Evolutionary conservation across 2,888 invertebrate genomes (phyloP).

Genomic region (Drosophila diplacantha): DNA sequence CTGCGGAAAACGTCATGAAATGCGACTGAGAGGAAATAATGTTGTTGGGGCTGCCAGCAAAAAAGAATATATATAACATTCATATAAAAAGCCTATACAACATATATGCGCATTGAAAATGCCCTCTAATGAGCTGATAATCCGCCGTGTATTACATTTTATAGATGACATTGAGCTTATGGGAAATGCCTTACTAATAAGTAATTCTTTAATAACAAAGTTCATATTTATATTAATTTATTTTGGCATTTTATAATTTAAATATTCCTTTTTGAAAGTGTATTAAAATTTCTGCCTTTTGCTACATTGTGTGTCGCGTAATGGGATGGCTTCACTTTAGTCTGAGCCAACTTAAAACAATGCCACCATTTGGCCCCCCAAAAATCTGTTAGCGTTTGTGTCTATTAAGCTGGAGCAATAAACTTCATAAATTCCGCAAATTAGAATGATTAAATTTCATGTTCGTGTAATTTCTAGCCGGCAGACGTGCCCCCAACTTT

Average conservation of each 20-base stretch:
- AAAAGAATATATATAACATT: slow-evolving; percentile 9
- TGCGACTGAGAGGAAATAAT: slow-evolving; percentile 44
- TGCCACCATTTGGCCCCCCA: slow-evolving; percentile 6
- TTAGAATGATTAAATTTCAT: slow-evolving; percentile 67
- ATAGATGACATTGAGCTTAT: background rate
- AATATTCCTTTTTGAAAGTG: background rate
- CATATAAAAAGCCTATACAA: background rate
- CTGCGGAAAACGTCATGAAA: slow-evolving; percentile 55
- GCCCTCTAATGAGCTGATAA: background rate
- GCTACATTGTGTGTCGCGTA: background rate
- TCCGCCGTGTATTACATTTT: background rate
- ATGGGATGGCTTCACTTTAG: slow-evolving; percentile 1
- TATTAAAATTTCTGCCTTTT: background rate
- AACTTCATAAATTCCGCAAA: slow-evolving; percentile 65
- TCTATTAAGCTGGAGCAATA: slow-evolving; percentile 61
- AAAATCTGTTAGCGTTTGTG: slow-evolving; percentile 44
- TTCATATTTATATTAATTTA: background rate
- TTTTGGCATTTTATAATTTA: no score
- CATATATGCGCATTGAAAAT: slow-evolving; percentile 1
- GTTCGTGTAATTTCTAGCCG: slow-evolving; percentile 48
- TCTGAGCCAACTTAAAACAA: slow-evolving; percentile 9
- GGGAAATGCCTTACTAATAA: background rate
- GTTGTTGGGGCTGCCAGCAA: slow-evolving; percentile 4
- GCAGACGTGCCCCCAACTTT: slow-evolving; percentile 34
- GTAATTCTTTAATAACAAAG: background rate